phyloP scores from a whole-genome alignment of 2,113 vertebrate species.

The Setophaga kirtlandii region DNA sequence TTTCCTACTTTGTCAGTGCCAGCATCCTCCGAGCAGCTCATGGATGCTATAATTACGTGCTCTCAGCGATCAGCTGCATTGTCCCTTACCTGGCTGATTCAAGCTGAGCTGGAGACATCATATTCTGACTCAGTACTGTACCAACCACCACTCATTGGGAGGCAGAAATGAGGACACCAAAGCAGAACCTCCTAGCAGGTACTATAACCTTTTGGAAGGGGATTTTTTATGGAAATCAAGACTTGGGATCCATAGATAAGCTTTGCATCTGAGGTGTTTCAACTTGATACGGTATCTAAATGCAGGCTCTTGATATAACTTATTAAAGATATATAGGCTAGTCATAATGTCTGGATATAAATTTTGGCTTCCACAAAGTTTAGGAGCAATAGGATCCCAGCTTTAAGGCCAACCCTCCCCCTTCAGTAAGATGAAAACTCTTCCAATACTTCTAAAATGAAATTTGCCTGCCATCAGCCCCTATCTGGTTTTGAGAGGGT shows the following conservation, averaged over 20 bases:
- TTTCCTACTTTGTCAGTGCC: conserved; percentile 35
- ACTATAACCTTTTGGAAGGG: neutral
- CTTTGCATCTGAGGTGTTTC: neutral
- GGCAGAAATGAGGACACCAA: neutral
- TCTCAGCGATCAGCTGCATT: neutral
- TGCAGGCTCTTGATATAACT: neutral
- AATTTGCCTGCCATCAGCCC: neutral
- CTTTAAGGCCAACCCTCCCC: neutral
- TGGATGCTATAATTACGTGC: conserved; percentile 35
- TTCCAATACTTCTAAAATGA: neutral
- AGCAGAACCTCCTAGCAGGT: neutral
- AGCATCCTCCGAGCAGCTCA: conserved; percentile 49
- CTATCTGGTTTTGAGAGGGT: neutral
- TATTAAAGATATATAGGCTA: neutral
- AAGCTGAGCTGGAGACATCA: neutral
- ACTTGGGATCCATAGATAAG: neutral
- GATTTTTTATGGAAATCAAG: neutral
- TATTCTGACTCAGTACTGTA: neutral
- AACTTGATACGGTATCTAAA: neutral
- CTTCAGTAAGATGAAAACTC: neutral
- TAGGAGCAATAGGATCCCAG: neutral
- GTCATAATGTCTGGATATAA: neutral
- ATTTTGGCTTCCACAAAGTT: neutral
- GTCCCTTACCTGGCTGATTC: conserved; percentile 49
- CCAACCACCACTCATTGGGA: neutral